Percentiles rank a stretch among this genome's conserved stretches.
Conservation (phyloP, 2,797 vertebrate species). For the Cirrhinus mrigala region DNA sequence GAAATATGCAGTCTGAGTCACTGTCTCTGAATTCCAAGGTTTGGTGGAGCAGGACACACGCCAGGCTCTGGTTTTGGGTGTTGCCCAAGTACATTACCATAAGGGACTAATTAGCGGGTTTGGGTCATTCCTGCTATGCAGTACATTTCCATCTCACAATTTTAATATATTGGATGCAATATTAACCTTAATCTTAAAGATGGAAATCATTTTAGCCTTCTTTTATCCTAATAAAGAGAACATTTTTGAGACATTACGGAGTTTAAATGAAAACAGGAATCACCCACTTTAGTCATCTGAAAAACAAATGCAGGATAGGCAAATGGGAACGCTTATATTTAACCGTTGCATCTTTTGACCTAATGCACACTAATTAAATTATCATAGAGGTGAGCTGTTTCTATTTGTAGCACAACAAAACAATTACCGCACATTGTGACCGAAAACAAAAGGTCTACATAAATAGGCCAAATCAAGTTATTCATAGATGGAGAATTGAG, state of each 20-base stretch:
- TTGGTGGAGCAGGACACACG: conserved; percentile 37
- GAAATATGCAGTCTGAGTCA: conserved; percentile 40
- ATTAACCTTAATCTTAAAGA: not conserved
- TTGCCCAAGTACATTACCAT: conserved; percentile 8
- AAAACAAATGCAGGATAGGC: not conserved
- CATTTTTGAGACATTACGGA: not conserved
- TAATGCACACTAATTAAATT: not conserved
- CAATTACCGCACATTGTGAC: not conserved
- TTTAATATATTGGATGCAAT: not conserved
- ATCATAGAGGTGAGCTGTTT: not conserved
- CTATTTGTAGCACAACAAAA: not conserved
- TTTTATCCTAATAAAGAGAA: not conserved
- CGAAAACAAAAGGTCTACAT: not conserved
- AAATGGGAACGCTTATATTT: not conserved
- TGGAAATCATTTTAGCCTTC: not conserved
- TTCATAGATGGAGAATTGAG: not conserved
- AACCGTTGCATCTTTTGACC: not conserved
- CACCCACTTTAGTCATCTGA: not conserved
- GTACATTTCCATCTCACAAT: not conserved
- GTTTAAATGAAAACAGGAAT: not conserved
- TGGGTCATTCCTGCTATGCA: conserved; percentile 11
- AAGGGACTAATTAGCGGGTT: conserved; percentile 7
- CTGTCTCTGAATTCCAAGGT: conserved; percentile 45
- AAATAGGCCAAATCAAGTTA: not conserved
- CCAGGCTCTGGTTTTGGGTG: conserved; percentile 25